A percentile compares a stretch with the other conserved stretches of the same genome.
Conservation (phyloP, 2,888 invertebrate species). For the Oscheius myriophilus region DNA sequence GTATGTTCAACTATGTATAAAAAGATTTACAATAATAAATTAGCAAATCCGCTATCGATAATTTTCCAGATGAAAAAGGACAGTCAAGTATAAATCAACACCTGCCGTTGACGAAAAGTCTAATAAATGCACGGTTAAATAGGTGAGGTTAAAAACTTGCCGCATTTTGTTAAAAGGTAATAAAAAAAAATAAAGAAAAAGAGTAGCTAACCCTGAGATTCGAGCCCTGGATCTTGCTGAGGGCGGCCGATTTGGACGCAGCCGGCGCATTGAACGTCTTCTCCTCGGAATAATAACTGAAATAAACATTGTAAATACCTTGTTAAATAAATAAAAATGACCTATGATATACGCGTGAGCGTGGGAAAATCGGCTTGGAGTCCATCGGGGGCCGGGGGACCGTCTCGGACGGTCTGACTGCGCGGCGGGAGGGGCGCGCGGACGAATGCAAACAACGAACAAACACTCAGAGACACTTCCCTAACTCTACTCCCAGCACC, state of each 20-base stretch:
- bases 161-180: no score
- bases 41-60: no score
- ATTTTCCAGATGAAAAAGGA: no score
- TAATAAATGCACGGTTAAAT: no score
- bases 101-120: no score
- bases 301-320: slow-evolving; percentile 31
- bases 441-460: slow-evolving; percentile 30
- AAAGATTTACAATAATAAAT: no score
- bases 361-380: slow-evolving; percentile 45
- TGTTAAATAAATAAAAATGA: not conserved
- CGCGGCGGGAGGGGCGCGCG: slow-evolving; percentile 21
- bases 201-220: slow-evolving; percentile 45
- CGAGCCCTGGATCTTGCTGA: slow-evolving; percentile 59
- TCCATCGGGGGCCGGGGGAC: slow-evolving; percentile 17
- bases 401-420: slow-evolving; percentile 11
- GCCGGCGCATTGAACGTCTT: slow-evolving; percentile 62
- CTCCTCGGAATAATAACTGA: slow-evolving; percentile 67
- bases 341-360: slow-evolving; percentile 38
- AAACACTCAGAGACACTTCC: slow-evolving; percentile 30
- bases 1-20: no score
- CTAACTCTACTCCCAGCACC: slow-evolving; percentile 22
- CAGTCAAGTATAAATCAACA: no score
- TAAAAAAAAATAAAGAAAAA: not conserved
- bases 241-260: slow-evolving; percentile 29
- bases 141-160: no score